Evolutionary conservation across 1,140 invertebrate genomes (phyloP).

Genomic region (Sitophilus oryzae): DNA sequence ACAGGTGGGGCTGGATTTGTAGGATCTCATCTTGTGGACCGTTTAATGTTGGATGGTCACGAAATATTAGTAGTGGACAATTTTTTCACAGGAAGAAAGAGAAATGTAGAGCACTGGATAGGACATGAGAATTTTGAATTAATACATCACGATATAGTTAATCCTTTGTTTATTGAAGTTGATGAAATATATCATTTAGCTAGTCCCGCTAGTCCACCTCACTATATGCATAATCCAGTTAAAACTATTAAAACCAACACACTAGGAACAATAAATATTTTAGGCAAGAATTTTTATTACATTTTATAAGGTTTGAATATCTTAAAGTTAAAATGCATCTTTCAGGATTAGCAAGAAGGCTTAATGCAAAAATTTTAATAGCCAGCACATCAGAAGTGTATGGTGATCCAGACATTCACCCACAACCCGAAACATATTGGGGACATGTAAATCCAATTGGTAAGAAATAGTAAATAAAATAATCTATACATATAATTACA

Average conservation of each 20-base stretch:
- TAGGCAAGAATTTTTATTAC: constrained; percentile 75
- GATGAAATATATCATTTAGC: constrained; percentile 99
- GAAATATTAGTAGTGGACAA: constrained; percentile 98
- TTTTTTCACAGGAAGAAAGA: constrained; percentile 95
- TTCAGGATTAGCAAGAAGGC: constrained; percentile 77
- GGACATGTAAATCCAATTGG: constrained; percentile 99
- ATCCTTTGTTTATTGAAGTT: constrained; percentile 94
- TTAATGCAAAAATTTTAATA: constrained; percentile 89
- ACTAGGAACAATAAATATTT: constrained; percentile 98
- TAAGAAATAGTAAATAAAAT: too few species aligned
- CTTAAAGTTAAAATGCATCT: too few species aligned
- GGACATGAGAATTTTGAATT: constrained; percentile 99
- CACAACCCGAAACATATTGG: constrained; percentile 95
- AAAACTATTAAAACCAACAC: constrained; percentile 99
- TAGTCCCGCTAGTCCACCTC: constrained; percentile 95
- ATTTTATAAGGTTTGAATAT: too few species aligned
- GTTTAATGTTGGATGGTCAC: constrained; percentile 92
- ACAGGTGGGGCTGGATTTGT: constrained; percentile 99
- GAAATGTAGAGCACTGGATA: constrained; percentile 98
- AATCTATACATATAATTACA: too few species aligned
- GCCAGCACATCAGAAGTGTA: constrained; percentile 99
- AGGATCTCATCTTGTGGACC: constrained; percentile 94
- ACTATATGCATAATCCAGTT: constrained; percentile 99
- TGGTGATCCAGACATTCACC: constrained; percentile 95
- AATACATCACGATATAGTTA: constrained; percentile 98